Percentiles rank a stretch among this genome's conserved stretches.
phyloP scores from a whole-genome alignment of 2,113 vertebrate species.

The Lota lota region DNA sequence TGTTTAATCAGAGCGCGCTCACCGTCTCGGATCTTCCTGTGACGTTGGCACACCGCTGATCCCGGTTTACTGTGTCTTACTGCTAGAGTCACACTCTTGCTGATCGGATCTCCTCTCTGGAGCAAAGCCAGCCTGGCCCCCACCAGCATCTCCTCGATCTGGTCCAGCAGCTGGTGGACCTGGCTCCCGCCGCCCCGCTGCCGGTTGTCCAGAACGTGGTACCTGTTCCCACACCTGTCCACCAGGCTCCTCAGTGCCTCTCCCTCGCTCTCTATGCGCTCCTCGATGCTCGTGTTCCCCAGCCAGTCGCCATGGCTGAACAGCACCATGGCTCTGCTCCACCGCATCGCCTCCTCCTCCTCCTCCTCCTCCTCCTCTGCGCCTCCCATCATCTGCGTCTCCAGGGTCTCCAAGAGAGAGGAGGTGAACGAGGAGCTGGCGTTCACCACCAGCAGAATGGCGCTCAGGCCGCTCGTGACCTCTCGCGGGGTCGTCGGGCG shows the following conservation, averaged over 20 bases:
- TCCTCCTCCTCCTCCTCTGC: conserved; percentile 30
- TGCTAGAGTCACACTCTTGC: neutral
- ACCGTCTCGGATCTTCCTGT: too few species aligned
- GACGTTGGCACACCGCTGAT: neutral
- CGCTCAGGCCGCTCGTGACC: neutral
- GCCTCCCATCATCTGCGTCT: conserved; percentile 41
- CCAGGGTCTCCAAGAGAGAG: conserved; percentile 22
- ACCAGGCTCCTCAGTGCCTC: conserved; percentile 53
- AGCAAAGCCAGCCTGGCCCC: conserved; percentile 18
- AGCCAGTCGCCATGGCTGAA: conserved; percentile 69
- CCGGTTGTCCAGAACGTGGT: conserved; percentile 64
- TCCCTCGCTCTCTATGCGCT: conserved; percentile 64
- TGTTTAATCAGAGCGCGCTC: too few species aligned
- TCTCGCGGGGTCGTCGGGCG: conserved; percentile 33
- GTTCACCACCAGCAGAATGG: conserved; percentile 61
- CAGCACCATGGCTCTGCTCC: conserved; percentile 51
- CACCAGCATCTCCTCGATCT: conserved; percentile 54
- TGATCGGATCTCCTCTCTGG: conserved; percentile 10
- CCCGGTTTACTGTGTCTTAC: neutral
- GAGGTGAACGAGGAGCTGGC: conserved; percentile 55
- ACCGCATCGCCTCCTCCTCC: conserved; percentile 21
- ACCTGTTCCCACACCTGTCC: conserved; percentile 59
- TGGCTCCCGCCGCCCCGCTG: conserved; percentile 32
- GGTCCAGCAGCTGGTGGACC: conserved; percentile 45
- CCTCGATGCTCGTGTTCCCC: conserved; percentile 54